Conservation (phyloP, 2,113 vertebrate genomes). For the Pseudolaguvia tuberculata region DNA sequence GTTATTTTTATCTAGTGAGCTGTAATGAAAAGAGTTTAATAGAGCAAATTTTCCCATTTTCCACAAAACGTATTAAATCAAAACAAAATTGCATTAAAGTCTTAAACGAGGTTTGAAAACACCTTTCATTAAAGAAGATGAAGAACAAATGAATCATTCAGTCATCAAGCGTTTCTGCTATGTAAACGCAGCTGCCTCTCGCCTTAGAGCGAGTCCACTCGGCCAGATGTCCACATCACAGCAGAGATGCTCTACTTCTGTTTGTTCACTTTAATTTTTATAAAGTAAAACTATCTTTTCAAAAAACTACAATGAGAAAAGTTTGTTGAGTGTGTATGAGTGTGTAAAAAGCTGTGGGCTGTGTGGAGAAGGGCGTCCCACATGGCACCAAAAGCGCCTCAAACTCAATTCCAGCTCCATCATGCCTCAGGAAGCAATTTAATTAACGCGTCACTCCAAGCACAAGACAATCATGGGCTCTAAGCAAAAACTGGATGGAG, state of each 20-base stretch:
- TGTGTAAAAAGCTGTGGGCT: constrained; percentile 41
- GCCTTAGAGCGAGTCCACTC: constrained; percentile 2
- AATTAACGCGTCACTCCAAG: constrained; percentile 61
- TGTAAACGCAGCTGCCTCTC: neutral
- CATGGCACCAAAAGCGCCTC: constrained; percentile 57
- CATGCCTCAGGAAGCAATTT: constrained; percentile 66
- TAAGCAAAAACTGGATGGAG: constrained; percentile 22
- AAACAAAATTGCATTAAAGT: too few relatives aligned
- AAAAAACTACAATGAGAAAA: neutral
- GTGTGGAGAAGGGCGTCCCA: constrained; percentile 41
- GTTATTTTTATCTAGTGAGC: too few relatives aligned
- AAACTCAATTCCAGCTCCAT: constrained; percentile 65
- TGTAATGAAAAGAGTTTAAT: too few relatives aligned
- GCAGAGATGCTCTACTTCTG: neutral
- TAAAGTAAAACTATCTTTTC: neutral
- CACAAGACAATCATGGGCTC: constrained; percentile 48
- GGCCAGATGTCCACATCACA: constrained; percentile 2
- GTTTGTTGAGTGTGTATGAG: neutral
- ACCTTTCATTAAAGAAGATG: neutral
- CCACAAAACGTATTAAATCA: too few relatives aligned
- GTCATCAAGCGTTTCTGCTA: neutral
- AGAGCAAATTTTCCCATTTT: too few relatives aligned
- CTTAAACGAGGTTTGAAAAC: too few relatives aligned
- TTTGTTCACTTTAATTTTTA: neutral
- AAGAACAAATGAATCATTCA: constrained; percentile 7